phyloP scores from a whole-genome alignment of 2,797 vertebrate species.

The Poeciliopsis presidionis region DNA sequence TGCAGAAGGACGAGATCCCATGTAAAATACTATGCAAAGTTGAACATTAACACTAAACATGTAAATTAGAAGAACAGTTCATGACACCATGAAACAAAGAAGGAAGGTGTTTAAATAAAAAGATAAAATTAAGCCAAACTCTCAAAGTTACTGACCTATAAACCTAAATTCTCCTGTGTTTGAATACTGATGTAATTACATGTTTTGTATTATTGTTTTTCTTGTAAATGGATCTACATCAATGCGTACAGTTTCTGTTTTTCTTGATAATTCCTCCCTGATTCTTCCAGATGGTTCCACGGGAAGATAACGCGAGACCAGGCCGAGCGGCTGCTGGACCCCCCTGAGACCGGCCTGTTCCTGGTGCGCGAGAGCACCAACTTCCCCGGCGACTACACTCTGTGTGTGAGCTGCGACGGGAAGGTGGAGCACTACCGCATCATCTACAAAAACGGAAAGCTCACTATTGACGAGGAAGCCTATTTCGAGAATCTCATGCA shows the following conservation, averaged over 20 bases:
- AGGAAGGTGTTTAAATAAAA: background rate
- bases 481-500: constrained; percentile 99
- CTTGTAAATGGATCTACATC: background rate
- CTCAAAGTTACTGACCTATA: background rate
- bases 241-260: background rate
- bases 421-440: constrained; percentile 99
- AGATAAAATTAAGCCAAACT: background rate
- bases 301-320: constrained; percentile 96
- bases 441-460: constrained; percentile 91
- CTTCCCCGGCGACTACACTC: constrained; percentile 97
- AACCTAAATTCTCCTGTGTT: background rate
- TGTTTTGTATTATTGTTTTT: background rate
- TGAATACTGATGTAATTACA: background rate
- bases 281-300: constrained; percentile 91
- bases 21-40: background rate
- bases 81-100: background rate
- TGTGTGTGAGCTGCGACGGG: constrained; percentile 95
- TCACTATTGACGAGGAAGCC: constrained; percentile 93
- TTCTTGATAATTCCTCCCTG: background rate
- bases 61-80: background rate
- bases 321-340: constrained; percentile 88
- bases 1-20: background rate
- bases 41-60: background rate
- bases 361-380: constrained; percentile 98
- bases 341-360: constrained; percentile 91